Conservation (phyloP, 2,113 vertebrate genomes). For the Ophthalmolycus amberensis region DNA sequence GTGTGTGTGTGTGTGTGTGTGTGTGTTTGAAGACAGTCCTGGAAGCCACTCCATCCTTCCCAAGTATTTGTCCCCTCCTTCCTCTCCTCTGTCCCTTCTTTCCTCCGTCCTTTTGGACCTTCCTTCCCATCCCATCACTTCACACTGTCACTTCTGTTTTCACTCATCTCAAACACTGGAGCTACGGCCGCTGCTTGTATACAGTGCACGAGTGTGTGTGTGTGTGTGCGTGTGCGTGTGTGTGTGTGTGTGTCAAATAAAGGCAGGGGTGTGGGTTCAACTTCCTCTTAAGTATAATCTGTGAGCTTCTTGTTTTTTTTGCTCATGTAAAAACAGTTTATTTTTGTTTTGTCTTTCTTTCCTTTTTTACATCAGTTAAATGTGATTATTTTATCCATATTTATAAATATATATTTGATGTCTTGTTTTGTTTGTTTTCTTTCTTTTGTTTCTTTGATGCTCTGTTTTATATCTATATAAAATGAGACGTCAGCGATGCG, state of each 20-base stretch:
- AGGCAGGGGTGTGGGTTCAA: constrained; percentile 51
- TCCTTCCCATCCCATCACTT: constrained; percentile 66
- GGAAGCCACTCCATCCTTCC: constrained; percentile 74
- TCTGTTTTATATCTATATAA: too few relatives aligned
- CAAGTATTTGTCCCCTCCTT: constrained; percentile 61
- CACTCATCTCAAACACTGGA: constrained; percentile 64
- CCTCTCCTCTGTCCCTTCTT: constrained; percentile 69
- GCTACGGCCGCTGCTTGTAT: constrained; percentile 30
- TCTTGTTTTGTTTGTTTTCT: too few relatives aligned
- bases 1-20: constrained; percentile 54
- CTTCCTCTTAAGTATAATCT: constrained; percentile 38
- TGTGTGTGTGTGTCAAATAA: constrained; percentile 47
- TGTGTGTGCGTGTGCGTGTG: constrained; percentile 32
- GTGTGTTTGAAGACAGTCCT: constrained; percentile 67
- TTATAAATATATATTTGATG: too few relatives aligned
- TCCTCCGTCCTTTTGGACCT: constrained; percentile 72
- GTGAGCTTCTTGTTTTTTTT: constrained; percentile 16
- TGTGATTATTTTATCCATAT: too few relatives aligned
- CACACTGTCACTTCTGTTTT: constrained; percentile 77
- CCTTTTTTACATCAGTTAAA: too few relatives aligned
- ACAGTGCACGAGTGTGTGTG: not conserved
- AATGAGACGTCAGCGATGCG: too few relatives aligned
- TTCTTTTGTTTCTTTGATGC: too few relatives aligned
- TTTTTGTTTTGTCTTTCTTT: not conserved
- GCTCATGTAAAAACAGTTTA: constrained; percentile 15